Evolutionary conservation across 2,797 vertebrate genomes (phyloP), one percentile per base, ranked within the genome.

Genomic region (Psittacula derbiana): DNA sequence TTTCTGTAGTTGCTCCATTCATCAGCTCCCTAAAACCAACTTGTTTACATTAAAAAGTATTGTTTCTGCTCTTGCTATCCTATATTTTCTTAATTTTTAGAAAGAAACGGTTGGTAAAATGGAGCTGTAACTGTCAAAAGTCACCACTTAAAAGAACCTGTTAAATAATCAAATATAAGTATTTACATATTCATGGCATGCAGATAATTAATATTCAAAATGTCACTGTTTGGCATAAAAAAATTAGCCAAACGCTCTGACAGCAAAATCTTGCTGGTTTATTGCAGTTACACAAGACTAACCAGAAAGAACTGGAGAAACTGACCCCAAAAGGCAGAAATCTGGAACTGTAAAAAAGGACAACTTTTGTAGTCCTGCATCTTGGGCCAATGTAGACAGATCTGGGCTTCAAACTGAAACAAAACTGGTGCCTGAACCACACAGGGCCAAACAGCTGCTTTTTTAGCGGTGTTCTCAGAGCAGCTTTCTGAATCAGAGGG

Each of bases 371-470:
- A 70, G 23, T 31, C 23, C 36, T 36, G 9, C 17, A 40, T 58
- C 53, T 60, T n/a, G 17, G 27, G 21, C 52, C 57, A 76, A 84
- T 10, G 19, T 8, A 73, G 55, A 73, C 4, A 47, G 60, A 76
- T 0, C 2, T 24, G 23, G 36, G 50, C 46, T 84, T 86, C 18
- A 69, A 57, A 90, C 60, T 2, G 3, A 67, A 91, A 62, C 19
- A 25, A 41, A 81, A 57, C 2, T 52, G n/a, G 24, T 81, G 30
- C 10, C 74, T 50, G 38, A 79, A 43, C 8, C 28, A 33, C 15
- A 16, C 0, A 41, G 27, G n/a, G 30, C 18, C 25, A 49, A 53
- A 67, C 0, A 3, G 16, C 6, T 44, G 16, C 53, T 74, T 64
- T 52, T 88, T 78, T 19, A 6, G 30, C 21, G 44, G 11, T 9